Conservation (phyloP, 2,797 vertebrate species). For the Arnoldichthys spilopterus region DNA sequence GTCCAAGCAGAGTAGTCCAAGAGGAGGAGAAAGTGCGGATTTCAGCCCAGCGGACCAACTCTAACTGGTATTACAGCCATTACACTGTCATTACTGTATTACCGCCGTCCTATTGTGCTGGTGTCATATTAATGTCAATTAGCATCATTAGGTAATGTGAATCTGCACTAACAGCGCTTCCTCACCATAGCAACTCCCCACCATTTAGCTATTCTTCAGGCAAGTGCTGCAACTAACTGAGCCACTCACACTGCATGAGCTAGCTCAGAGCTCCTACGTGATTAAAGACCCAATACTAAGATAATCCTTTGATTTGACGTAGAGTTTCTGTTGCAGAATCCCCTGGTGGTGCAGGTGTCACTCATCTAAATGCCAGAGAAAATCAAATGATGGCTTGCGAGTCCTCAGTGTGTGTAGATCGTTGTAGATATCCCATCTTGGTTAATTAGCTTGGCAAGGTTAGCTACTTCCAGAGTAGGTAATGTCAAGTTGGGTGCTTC, state of each 20-base stretch:
- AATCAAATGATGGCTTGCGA: not conserved
- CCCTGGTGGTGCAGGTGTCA: not conserved
- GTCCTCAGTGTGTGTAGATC: not conserved
- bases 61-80: constrained; percentile 40
- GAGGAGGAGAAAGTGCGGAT: constrained; percentile 1
- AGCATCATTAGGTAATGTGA: constrained; percentile 51
- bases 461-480: not conserved
- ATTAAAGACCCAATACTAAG: constrained; percentile 3
- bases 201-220: constrained; percentile 29
- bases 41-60: not conserved
- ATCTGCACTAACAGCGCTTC: constrained; percentile 32
- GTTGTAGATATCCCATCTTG: not conserved
- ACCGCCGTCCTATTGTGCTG: constrained; percentile 47
- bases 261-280: not conserved
- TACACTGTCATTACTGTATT: constrained; percentile 47
- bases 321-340: not conserved
- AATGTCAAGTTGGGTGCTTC: not conserved
- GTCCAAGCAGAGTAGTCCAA: constrained; percentile 13
- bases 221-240: not conserved
- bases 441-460: not conserved
- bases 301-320: constrained; percentile 7
- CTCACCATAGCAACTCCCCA: constrained; percentile 37
- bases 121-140: constrained; percentile 58
- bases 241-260: not conserved
- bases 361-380: not conserved